phyloP scores from a whole-genome alignment of 2,888 invertebrate species.

The Syrphus vitripennis region DNA sequence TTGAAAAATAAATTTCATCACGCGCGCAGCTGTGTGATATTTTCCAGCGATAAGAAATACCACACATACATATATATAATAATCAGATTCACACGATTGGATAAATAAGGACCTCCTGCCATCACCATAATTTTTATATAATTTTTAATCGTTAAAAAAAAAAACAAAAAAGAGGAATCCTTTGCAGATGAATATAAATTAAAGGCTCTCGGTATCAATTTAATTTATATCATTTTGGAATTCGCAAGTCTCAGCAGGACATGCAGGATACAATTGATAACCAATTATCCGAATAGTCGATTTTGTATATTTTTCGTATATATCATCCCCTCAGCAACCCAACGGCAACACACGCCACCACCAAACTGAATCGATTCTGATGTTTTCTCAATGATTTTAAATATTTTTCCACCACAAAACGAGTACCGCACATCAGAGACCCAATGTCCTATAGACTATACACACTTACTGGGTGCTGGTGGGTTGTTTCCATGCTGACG shows the following conservation, averaged over 20 bases:
- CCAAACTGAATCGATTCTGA: neutral
- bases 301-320: neutral
- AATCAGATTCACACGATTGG: slow-evolving; percentile 29
- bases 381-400: slow-evolving; percentile 42
- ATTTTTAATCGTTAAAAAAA: neutral
- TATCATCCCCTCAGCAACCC: neutral
- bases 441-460: slow-evolving; percentile 33
- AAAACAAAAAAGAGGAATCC: slow-evolving; percentile 18
- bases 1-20: slow-evolving; percentile 32
- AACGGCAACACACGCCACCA: neutral
- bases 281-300: slow-evolving; percentile 45
- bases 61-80: slow-evolving; percentile 33
- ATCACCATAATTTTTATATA: neutral
- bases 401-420: slow-evolving; percentile 43
- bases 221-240: slow-evolving; percentile 56
- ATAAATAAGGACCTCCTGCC: slow-evolving; percentile 3
- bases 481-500: neutral
- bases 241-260: slow-evolving; percentile 39
- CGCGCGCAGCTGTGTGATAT: neutral
- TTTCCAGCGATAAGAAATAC: slow-evolving; percentile 20
- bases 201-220: slow-evolving; percentile 52
- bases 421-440: slow-evolving; percentile 43
- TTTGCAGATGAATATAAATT: slow-evolving; percentile 59
- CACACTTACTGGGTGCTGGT: neutral
- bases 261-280: slow-evolving; percentile 47